Percentiles rank a stretch among this genome's conserved stretches.
Conservation (phyloP, 2,113 vertebrate genomes). For the Ellobius talpinus region DNA sequence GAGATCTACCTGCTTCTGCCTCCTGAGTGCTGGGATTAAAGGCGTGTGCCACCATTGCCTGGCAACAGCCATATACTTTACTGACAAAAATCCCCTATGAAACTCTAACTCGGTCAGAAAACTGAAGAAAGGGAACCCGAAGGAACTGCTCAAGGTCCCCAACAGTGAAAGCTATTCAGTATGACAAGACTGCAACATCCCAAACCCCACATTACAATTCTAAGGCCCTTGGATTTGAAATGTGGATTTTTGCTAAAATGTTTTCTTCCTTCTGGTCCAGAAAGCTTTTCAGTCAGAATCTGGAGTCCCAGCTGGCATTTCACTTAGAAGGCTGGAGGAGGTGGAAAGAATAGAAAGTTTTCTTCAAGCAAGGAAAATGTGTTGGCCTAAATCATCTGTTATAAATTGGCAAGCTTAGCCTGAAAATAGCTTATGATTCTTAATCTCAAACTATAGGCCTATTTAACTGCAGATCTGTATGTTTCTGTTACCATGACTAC, state of each 20-base stretch:
- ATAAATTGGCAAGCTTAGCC: background rate
- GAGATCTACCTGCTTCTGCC: too few relatives aligned
- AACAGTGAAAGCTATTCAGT: background rate
- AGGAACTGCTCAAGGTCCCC: background rate
- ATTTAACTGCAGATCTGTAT: background rate
- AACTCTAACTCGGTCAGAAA: background rate
- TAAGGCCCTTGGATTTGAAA: conserved; percentile 22
- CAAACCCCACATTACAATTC: background rate
- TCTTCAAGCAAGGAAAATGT: conserved; percentile 9
- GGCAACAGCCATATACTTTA: background rate
- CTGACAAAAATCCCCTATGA: background rate
- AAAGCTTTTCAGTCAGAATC: background rate
- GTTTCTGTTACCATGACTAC: background rate
- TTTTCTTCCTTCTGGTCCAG: background rate
- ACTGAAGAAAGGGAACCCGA: background rate
- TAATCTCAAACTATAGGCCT: conserved; percentile 21
- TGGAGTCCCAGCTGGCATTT: conserved; percentile 9
- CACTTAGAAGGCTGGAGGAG: background rate
- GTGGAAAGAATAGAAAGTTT: background rate
- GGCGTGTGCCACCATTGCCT: too few relatives aligned
- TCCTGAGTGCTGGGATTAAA: too few relatives aligned
- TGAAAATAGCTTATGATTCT: background rate
- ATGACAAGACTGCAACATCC: background rate
- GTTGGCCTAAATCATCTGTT: background rate
- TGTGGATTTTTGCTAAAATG: background rate